These are phyloP conservation scores for Sminthopsis crassicaudata DNA, from an alignment of 2,113 vertebrate genomes.

Conservation along the genomic window DNA sequence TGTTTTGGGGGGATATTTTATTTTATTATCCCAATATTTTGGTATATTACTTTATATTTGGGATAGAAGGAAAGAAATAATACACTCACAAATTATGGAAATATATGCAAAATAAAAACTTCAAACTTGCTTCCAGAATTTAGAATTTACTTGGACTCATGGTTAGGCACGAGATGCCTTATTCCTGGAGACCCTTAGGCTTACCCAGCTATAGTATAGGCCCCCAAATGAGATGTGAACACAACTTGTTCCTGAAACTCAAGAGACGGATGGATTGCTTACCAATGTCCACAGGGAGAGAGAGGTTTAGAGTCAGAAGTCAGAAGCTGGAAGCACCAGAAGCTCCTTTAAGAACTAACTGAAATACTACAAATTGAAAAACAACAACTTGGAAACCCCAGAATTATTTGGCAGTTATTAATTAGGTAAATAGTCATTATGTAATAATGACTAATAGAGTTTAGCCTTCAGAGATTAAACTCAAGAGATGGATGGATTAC, in stretches of 20 bases:
- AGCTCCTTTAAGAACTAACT: neutral
- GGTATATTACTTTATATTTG: too few species aligned
- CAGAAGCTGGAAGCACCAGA: neutral
- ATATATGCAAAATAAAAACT: too few species aligned
- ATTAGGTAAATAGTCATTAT: neutral
- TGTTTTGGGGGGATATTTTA: too few species aligned
- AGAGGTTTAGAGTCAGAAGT: neutral
- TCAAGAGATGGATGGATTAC: neutral
- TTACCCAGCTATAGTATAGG: neutral
- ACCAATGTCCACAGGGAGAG: neutral
- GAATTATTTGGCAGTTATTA: neutral
- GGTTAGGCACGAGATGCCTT: fast-evolving
- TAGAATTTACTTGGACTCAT: neutral
- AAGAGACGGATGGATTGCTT: neutral
- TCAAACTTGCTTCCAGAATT: neutral
- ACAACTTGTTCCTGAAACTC: neutral
- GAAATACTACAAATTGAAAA: neutral
- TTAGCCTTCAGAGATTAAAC: neutral
- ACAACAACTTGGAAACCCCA: neutral
- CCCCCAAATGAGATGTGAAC: too few species aligned
- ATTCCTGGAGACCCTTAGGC: neutral
- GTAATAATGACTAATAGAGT: neutral
- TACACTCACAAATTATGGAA: too few species aligned
- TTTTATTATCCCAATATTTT: too few species aligned
- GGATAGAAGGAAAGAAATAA: too few species aligned